Evolutionary conservation across 2,113 vertebrate genomes (phyloP).

Genomic region (Haplochromis burtoni): DNA sequence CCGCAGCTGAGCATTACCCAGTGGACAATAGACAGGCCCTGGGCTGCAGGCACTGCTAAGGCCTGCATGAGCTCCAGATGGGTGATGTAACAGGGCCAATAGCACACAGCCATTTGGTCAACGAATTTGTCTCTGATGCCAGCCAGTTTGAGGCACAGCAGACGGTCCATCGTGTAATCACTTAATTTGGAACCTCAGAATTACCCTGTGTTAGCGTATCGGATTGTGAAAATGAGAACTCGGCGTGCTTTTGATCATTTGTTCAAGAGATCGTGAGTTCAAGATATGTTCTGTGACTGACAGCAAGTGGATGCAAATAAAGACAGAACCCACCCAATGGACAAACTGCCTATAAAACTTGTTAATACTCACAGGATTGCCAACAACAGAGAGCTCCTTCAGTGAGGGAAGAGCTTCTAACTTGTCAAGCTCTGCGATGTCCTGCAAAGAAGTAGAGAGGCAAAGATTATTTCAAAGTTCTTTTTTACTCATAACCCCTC

Average conservation of each 20-base stretch:
- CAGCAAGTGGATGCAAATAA: background rate
- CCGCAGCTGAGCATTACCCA: conserved; percentile 55
- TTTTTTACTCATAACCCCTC: background rate
- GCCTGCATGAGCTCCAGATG: conserved; percentile 61
- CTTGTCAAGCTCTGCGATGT: conserved; percentile 79
- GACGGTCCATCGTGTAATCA: conserved; percentile 60
- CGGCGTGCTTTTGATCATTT: background rate
- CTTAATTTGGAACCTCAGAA: conserved; percentile 54
- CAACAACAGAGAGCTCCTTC: conserved; percentile 76
- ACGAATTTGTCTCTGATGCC: conserved; percentile 56
- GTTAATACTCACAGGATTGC: conserved; percentile 79
- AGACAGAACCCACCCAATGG: background rate
- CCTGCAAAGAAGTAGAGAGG: conserved; percentile 54
- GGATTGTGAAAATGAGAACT: conserved; percentile 9
- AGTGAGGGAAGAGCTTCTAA: conserved; percentile 74
- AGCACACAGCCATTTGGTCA: conserved; percentile 56
- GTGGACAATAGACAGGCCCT: background rate
- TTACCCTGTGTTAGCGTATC: conserved; percentile 17
- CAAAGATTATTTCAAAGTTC: background rate
- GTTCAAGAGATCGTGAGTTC: background rate
- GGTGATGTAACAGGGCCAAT: conserved; percentile 51
- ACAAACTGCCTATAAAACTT: background rate
- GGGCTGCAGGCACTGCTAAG: background rate
- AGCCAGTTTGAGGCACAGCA: conserved; percentile 56
- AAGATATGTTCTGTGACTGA: background rate